These are phyloP conservation scores for Anarhynchus alexandrinus DNA, from an alignment of 2,113 vertebrate species.

Conservation along the genomic window DNA sequence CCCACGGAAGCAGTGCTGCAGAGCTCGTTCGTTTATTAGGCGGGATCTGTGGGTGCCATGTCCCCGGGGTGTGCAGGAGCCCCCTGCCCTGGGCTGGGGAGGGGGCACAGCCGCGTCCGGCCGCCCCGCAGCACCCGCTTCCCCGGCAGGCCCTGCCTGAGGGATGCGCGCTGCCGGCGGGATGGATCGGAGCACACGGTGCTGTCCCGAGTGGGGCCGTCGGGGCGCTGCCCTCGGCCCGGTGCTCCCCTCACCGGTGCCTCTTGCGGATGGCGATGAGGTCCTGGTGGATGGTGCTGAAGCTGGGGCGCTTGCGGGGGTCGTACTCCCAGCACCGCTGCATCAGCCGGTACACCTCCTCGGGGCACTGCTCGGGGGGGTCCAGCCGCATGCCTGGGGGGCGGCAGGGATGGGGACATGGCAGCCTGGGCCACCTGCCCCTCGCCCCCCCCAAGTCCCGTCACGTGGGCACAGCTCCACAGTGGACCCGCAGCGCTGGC, in stretches of 20 bases:
- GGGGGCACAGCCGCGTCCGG: accelerated
- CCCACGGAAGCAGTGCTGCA: neutral
- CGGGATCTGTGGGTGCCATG: neutral
- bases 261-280: slow-evolving; percentile 76
- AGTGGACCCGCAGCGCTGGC: accelerated
- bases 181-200: neutral
- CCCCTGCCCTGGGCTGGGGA: neutral
- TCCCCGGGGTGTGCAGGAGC: neutral
- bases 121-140: neutral
- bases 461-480: accelerated
- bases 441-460: accelerated
- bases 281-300: slow-evolving; percentile 78
- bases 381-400: slow-evolving; percentile 84
- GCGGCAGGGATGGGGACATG: neutral
- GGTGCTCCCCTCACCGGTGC: slow-evolving; percentile 43
- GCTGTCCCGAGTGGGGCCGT: neutral
- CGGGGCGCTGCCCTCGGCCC: neutral
- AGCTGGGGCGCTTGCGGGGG: slow-evolving; percentile 80
- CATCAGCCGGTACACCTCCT: slow-evolving; percentile 87
- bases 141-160: neutral
- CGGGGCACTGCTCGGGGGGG: slow-evolving; percentile 80
- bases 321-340: slow-evolving; percentile 90
- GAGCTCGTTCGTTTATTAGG: neutral
- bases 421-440: accelerated
- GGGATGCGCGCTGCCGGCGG: neutral